These are phyloP conservation scores for Zygaena filipendulae DNA, from an alignment of 2,888 invertebrate species.

Conservation along the genomic window DNA sequence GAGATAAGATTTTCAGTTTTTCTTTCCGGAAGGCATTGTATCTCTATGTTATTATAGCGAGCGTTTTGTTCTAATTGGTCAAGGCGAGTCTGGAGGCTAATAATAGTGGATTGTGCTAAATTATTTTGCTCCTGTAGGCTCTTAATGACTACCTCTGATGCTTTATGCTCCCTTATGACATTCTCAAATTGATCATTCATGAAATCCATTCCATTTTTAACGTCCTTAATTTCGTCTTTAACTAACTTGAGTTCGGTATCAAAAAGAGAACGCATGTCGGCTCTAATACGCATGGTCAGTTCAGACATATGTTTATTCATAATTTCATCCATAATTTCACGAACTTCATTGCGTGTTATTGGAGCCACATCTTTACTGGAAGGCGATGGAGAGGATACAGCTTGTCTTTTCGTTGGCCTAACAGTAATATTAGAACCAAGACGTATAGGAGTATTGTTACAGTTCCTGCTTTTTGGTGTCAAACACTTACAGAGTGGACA, in stretches of 20 bases:
- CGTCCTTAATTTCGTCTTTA: background rate
- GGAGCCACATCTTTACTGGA: background rate
- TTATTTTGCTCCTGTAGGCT: background rate
- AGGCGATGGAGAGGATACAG: conserved; percentile 1
- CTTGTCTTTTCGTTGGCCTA: conserved; percentile 1
- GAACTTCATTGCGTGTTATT: background rate
- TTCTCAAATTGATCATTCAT: background rate
- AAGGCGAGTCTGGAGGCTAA: conserved; percentile 1
- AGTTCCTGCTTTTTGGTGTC: background rate
- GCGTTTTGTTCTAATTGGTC: conserved; percentile 2
- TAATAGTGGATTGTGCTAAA: background rate
- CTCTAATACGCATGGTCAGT: background rate
- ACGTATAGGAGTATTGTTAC: conserved; percentile 1
- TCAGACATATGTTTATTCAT: background rate
- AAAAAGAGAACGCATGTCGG: too few relatives aligned
- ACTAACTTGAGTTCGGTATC: background rate
- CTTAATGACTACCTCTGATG: background rate
- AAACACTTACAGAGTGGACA: background rate
- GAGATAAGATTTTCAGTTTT: conserved; percentile 1
- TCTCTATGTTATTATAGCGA: conserved; percentile 1
- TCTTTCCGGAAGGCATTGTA: conserved; percentile 1
- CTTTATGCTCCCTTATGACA: background rate
- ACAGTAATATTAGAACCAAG: conserved; percentile 1
- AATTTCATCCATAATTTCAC: conserved; percentile 1
- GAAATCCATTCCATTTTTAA: background rate